Evolutionary conservation across 2,113 vertebrate genomes (phyloP).

Genomic region (Balaeniceps rex): DNA sequence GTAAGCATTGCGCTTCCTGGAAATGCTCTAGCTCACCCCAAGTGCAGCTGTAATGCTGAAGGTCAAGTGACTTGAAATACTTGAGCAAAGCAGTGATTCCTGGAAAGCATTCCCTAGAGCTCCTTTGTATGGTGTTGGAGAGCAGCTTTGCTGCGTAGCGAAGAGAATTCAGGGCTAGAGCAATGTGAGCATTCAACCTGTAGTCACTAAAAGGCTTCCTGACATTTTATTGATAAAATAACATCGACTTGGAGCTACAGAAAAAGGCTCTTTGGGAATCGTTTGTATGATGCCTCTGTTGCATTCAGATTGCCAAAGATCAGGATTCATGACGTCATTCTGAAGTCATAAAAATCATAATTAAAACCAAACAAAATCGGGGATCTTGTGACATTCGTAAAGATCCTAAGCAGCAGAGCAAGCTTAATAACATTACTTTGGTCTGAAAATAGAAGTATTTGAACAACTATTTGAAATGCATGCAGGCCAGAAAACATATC

Average conservation of each 20-base stretch:
- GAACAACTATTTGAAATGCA: not conserved
- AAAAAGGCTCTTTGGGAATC: not conserved
- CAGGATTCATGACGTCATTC: not conserved
- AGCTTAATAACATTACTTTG: accelerated
- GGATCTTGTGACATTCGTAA: too few relatives aligned
- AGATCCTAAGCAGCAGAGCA: not conserved
- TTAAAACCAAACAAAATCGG: accelerated
- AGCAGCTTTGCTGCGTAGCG: not conserved
- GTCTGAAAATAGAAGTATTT: not conserved
- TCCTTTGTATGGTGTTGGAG: not conserved
- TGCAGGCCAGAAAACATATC: not conserved
- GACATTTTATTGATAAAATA: not conserved
- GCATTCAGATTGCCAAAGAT: not conserved
- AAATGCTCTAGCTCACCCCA: not conserved
- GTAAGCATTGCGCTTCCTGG: not conserved
- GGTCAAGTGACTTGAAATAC: not conserved
- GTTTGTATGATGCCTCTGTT: accelerated
- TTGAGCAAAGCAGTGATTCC: not conserved
- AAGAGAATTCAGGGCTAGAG: not conserved
- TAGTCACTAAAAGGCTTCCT: not conserved
- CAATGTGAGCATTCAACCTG: not conserved
- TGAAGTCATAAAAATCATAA: not conserved
- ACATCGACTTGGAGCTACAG: too few relatives aligned
- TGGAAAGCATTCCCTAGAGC: not conserved
- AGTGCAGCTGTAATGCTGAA: not conserved